Percentiles rank a stretch among this genome's conserved stretches.
phyloP scores from a whole-genome alignment of 1,140 invertebrate genomes.

The Gonatopus flavifemur region DNA sequence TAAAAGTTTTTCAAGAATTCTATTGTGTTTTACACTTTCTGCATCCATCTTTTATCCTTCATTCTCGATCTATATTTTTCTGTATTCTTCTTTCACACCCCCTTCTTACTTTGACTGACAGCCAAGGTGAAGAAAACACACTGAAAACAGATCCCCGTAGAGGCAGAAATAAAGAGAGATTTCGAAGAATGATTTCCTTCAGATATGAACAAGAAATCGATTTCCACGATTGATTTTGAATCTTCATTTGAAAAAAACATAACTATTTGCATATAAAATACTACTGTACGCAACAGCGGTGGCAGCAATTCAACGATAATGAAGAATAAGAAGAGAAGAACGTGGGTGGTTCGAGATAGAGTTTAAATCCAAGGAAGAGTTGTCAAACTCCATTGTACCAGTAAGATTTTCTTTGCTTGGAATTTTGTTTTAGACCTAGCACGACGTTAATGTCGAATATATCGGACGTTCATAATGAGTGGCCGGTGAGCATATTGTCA shows the following conservation, averaged over 20 bases:
- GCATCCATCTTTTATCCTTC: slow-evolving; percentile 28
- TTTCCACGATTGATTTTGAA: no score
- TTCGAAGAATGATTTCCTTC: no score
- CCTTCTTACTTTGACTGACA: no score
- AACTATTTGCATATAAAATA: no score
- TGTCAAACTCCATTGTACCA: slow-evolving; percentile 40
- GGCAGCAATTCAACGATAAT: no score
- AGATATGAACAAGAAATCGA: no score
- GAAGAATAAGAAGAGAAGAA: slow-evolving; percentile 2
- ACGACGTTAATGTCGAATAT: slow-evolving; percentile 34
- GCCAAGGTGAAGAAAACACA: no score
- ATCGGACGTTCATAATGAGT: slow-evolving; percentile 48
- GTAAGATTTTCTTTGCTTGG: slow-evolving; percentile 39
- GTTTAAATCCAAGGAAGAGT: slow-evolving; percentile 28
- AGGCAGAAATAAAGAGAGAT: slow-evolving; percentile 17
- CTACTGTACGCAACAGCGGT: no score
- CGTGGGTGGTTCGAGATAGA: background rate
- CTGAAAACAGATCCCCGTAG: no score
- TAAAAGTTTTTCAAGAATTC: slow-evolving; percentile 35
- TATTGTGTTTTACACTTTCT: slow-evolving; percentile 33
- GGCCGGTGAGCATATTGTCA: slow-evolving; percentile 52
- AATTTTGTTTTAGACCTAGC: slow-evolving; percentile 46
- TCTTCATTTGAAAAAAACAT: no score
- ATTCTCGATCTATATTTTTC: background rate
- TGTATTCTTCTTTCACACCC: background rate